phyloP scores from a whole-genome alignment of 2,113 vertebrate genomes.

The Leucopternis melanops region DNA sequence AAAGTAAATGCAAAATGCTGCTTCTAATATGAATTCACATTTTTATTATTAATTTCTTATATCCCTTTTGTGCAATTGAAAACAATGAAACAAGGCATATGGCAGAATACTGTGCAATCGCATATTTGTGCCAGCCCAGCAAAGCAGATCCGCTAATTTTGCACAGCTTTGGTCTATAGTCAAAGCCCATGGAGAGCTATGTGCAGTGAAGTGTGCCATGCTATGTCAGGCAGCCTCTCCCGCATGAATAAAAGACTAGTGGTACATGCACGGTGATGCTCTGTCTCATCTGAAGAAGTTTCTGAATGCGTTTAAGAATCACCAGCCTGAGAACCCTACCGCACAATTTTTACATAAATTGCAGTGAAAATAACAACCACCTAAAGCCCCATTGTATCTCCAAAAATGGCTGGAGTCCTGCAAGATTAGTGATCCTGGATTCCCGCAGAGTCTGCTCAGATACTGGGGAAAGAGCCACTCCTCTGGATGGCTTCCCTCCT shows the following conservation, averaged over 20 bases:
- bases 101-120: not conserved
- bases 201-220: not conserved
- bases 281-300: not conserved
- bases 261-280: not conserved
- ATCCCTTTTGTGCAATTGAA: not conserved
- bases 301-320: not conserved
- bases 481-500: not conserved
- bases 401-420: not conserved
- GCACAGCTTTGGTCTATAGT: not conserved
- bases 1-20: not conserved
- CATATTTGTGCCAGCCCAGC: not conserved
- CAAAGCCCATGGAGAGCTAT: not conserved
- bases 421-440: not conserved
- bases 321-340: not conserved
- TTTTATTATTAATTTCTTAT: not conserved
- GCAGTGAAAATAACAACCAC: not conserved
- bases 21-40: not conserved
- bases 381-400: fast-evolving
- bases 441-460: not conserved
- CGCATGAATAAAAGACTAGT: not conserved
- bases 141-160: not conserved
- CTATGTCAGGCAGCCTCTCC: not conserved
- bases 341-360: not conserved
- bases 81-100: not conserved
- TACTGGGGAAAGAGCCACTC: not conserved